Evolutionary conservation across 2,113 vertebrate genomes (phyloP), one percentile per base, ranked within the genome.

Genomic region (Chloropsis cyanopogon): DNA sequence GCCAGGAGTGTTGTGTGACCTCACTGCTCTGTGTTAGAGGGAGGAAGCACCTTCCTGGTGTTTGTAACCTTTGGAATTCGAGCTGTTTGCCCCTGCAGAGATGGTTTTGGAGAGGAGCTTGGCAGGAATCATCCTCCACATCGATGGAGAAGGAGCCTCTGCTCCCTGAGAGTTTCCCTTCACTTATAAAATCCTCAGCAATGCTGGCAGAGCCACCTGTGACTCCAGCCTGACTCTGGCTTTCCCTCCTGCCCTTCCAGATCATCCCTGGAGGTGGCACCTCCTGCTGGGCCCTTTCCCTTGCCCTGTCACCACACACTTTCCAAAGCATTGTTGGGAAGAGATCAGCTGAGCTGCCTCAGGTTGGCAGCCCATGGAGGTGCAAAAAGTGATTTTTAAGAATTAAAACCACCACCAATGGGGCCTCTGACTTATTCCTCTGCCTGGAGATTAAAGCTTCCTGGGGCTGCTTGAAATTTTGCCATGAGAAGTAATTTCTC

Each of bases 141-240:
- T 23, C 0, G 0, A 22, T 47, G 3, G 2, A 47, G 47, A n/a
- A 68, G n/a, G 59, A 46, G 6, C 7, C 21, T 3, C 24, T 1
- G 3, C 25, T 81, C 46, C 13, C 28, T 3, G 1, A 49, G 73
- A 37, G 22, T 37, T 14, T 75, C 25, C 19, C 10, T 53, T 44
- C 31, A 2, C 4, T 12, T 21, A 4, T 10, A 63, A 85, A 84
- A 47, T 7, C 65, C 65, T 63, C 28, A 7, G 18, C 15, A 6
- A 2, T 4, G 16, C 9, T 72, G 29, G 19, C 9, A 69, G 54
- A n/a, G 54, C 26, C n/a, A 9, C 42, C 39, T 6, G 2, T 20
- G 39, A 2, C n/a, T 49, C 31, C 59, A 22, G 29, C 41, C 59
- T 12, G 18, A 7, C 77, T 56, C 17, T 6, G n/a, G 9, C 25